Evolutionary conservation across 2,797 vertebrate genomes (phyloP), one percentile per base, ranked within the genome.

Genomic region (Telmatherina bonti): DNA sequence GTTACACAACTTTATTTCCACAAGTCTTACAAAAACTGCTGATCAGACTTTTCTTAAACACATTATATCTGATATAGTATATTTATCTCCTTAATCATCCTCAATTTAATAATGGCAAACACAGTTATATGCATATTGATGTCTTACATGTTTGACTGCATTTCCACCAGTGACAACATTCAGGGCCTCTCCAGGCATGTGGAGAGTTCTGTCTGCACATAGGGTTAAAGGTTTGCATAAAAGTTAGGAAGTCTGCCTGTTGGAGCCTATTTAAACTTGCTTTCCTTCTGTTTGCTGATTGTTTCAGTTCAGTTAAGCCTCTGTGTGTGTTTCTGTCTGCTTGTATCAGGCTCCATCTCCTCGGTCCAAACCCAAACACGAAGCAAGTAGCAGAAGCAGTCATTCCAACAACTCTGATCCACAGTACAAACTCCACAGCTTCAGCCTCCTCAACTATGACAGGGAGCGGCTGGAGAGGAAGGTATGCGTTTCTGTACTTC

Each of bases 371-470:
- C 87, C 91, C 64, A 86, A 80, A 70, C 86, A 85, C 27, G 91
- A 94, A 60, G 74, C 49, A 2, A 83, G 83, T 82, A 66, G 67
- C 67, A 82, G 87, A 75, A 83, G 74, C 83, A 67, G 76, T 36
- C 86, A 81, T 5, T n/a, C 81, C 64, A 84, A 35, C 81, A 94
- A 79, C 63, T 79, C 91, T 5, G 88, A 93, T 67, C 90, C 94
- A 0, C 90, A 92, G 78, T 94, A 93, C 78, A 93, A 94, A 54
- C 91, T 97, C 53, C 94, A 96, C 86, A 96, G 96, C 88, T 95
- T 97, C 89, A 96, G 93, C 1, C 93, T 98, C 55, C 92, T 98
- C 71, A 91, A 94, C 86, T 95, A 95, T 2, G 96, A 97, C 87
- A 94, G 89, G 79, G 96, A 97, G 62, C 94, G 93, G 20, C 66